Evolutionary conservation across 2,797 vertebrate genomes (phyloP), one percentile per base, ranked within the genome.

Genomic region (Trachurus trachurus): DNA sequence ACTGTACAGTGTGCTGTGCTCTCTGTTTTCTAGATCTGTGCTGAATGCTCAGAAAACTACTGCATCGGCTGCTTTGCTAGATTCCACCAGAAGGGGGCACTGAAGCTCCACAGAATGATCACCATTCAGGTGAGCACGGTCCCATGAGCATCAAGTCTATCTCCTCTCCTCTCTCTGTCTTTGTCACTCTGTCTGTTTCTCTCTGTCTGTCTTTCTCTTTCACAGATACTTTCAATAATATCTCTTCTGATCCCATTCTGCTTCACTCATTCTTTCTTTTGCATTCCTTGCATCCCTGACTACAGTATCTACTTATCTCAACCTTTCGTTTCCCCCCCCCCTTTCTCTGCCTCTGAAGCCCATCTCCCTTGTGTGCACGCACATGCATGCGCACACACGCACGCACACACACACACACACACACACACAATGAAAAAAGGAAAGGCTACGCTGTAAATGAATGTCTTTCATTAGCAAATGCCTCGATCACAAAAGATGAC

Each of bases 41-140:
- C 93, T 22, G 96, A 96, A 88, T 97, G 96, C 70, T 90, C 95
- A 21, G 95, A 97, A 85, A 89, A 97, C 88, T 96, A 96, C 88
- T 97, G 96, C 82, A 90, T 95, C 1, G 86, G 91, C 26, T 97
- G 96, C 77, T 97, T 96, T 91, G 87, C 93, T 78, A 96, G 65
- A 84, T 94, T 96, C 54, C 96, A 97, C 92, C 97, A 97, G 93
- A 97, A 96, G 96, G 96, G 97, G 94, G 96, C 97, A 96, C 93
- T 97, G 45, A 97, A 96, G 88, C 92, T 95, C 94, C 96, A 97
- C 79, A 95, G 93, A 90, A 96, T 93, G 78, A 92, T 94, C 70
- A 92, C 94, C 31, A 62, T 96, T 79, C 93, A 96, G 95, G 96
- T 96, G 89, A 66, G 87, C 58, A 11, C n/a, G 40, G 52, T 83